Evolutionary conservation across 1,140 invertebrate genomes (phyloP).

Genomic region (Ptiloglossa arizonensis): DNA sequence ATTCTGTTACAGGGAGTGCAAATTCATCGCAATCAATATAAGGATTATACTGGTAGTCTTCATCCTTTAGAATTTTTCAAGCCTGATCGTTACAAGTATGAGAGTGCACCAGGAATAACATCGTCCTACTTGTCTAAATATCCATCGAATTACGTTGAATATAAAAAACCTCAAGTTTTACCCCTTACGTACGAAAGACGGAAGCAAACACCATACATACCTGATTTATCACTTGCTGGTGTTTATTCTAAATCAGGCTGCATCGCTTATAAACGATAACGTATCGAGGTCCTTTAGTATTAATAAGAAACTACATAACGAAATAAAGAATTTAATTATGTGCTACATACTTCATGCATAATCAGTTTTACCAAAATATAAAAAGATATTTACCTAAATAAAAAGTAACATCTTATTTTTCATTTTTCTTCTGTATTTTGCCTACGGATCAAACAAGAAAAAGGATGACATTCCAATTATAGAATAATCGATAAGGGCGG

Average conservation of each 20-base stretch:
- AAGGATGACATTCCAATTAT: too few relatives aligned
- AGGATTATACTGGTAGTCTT: conserved; percentile 80
- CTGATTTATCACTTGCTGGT: conserved; percentile 81
- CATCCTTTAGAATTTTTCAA: conserved; percentile 83
- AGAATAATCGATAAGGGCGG: too few relatives aligned
- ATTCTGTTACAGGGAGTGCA: conserved; percentile 80
- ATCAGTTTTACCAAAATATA: too few relatives aligned
- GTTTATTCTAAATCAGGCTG: conserved; percentile 59
- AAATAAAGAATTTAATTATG: conserved; percentile 19
- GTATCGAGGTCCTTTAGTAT: conserved; percentile 6
- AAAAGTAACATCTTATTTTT: too few relatives aligned
- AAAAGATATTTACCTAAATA: too few relatives aligned
- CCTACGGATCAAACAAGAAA: too few relatives aligned
- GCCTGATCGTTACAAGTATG: conserved; percentile 79
- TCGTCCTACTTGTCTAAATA: conserved; percentile 71
- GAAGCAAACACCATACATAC: conserved; percentile 79
- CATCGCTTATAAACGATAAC: conserved; percentile 67
- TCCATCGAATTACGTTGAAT: conserved; percentile 82
- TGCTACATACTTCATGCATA: too few relatives aligned
- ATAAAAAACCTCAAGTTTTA: conserved; percentile 82
- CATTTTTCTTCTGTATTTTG: too few relatives aligned
- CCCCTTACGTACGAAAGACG: conserved; percentile 80
- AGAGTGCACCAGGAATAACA: conserved; percentile 80
- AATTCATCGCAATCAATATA: conserved; percentile 83
- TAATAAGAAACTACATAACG: background rate